phyloP scores from a whole-genome alignment of 2,888 invertebrate species.

The Parascotia fuliginaria region DNA sequence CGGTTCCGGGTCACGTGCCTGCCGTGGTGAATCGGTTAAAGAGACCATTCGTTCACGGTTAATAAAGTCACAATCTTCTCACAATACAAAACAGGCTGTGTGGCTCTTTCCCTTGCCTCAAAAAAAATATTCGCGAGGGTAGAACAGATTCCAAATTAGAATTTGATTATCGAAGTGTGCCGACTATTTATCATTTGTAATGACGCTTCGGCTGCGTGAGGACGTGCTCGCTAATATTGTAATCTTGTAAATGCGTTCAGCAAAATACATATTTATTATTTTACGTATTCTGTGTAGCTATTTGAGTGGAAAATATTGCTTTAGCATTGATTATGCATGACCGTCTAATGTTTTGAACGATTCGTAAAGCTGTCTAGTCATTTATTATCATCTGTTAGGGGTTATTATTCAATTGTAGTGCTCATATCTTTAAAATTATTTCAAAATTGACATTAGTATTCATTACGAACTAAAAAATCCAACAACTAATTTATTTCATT shows the following conservation, averaged over 20 bases:
- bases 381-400: constrained; percentile 37
- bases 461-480: not conserved
- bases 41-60: constrained; percentile 82
- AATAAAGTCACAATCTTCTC: constrained; percentile 84
- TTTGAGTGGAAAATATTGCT: constrained; percentile 80
- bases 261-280: constrained; percentile 78
- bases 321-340: constrained; percentile 72
- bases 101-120: constrained; percentile 63
- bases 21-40: constrained; percentile 85
- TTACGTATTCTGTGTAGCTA: constrained; percentile 60
- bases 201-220: constrained; percentile 73
- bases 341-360: constrained; percentile 51
- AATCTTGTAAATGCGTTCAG: constrained; percentile 83
- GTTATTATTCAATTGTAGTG: constrained; percentile 6
- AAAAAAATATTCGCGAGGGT: constrained; percentile 68
- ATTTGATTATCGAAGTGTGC: constrained; percentile 86
- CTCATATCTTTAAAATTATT: not conserved
- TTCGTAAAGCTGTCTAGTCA: constrained; percentile 46
- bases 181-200: constrained; percentile 85
- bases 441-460: not conserved
- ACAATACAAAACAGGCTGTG: constrained; percentile 77
- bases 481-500: no score
- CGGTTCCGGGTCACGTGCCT: constrained; percentile 87
- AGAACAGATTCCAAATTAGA: constrained; percentile 85
- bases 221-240: constrained; percentile 81